Evolutionary conservation across 2,888 invertebrate genomes (phyloP).

Genomic region (Xestia ashworthii): DNA sequence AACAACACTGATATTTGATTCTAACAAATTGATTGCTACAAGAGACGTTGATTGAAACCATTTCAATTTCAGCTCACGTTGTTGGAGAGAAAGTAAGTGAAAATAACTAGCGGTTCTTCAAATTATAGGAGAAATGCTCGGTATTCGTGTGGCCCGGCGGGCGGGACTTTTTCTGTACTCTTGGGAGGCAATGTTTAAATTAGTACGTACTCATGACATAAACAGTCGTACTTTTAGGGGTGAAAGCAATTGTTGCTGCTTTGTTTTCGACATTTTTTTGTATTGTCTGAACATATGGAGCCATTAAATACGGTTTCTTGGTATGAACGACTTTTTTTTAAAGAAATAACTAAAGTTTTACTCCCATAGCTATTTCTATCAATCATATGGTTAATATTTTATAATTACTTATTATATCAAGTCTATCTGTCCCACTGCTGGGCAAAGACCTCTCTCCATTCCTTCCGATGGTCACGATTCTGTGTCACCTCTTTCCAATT

Average conservation of each 20-base stretch:
- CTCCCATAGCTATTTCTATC: background rate
- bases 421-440: no score
- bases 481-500: no score
- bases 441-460: no score
- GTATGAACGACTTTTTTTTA: background rate
- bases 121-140: conserved; percentile 49
- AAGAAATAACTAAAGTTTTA: background rate
- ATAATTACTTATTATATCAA: no score
- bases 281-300: no score
- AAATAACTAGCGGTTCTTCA: conserved; percentile 52
- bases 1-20: conserved; percentile 40
- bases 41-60: conserved; percentile 44
- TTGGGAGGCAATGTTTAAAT: conserved; percentile 56
- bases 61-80: conserved; percentile 53
- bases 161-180: conserved; percentile 48
- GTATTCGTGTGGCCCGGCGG: conserved; percentile 25
- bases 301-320: background rate
- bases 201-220: conserved; percentile 47
- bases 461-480: no score
- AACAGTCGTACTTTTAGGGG: conserved; percentile 21
- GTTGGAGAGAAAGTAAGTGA: conserved; percentile 30
- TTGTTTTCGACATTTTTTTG: background rate
- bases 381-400: background rate
- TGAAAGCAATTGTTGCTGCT: conserved; percentile 14
- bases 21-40: conserved; percentile 40